Conservation (phyloP, 2,888 invertebrate species). For the Synergus itoensis region DNA sequence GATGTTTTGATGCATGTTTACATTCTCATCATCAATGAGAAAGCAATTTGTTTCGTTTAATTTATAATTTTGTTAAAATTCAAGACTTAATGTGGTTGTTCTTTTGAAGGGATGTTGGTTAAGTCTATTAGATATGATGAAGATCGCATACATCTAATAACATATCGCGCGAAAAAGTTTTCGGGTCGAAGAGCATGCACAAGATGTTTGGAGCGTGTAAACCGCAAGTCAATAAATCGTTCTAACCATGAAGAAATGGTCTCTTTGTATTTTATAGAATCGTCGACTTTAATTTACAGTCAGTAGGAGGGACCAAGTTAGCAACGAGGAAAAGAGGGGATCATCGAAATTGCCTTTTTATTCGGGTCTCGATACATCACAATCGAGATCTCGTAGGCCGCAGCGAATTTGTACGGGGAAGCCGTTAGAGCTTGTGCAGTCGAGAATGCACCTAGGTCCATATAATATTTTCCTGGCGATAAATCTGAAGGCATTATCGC, state of each 20-base stretch:
- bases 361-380: constrained; percentile 49
- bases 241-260: constrained; percentile 54
- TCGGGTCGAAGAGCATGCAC: neutral
- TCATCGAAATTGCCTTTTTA: constrained; percentile 26
- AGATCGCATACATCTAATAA: neutral
- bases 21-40: too few relatives aligned
- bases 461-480: constrained; percentile 64
- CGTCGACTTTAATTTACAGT: constrained; percentile 64
- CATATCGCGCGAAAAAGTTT: neutral
- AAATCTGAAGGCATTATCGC: constrained; percentile 64
- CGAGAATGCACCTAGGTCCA: constrained; percentile 48
- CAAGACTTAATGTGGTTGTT: neutral
- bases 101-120: neutral
- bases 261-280: constrained; percentile 60
- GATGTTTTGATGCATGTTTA: too few relatives aligned
- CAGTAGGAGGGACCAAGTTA: constrained; percentile 56
- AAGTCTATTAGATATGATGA: neutral
- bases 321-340: constrained; percentile 8
- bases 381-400: constrained; percentile 53
- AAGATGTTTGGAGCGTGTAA: constrained; percentile 47
- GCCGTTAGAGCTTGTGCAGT: constrained; percentile 50
- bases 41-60: too few relatives aligned
- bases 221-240: constrained; percentile 60
- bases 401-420: constrained; percentile 58
- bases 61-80: too few relatives aligned